A percentile compares a stretch with the other conserved stretches of the same genome.
phyloP scores from a whole-genome alignment of 2,888 invertebrate species.

The Hypselothyrea guttata region DNA sequence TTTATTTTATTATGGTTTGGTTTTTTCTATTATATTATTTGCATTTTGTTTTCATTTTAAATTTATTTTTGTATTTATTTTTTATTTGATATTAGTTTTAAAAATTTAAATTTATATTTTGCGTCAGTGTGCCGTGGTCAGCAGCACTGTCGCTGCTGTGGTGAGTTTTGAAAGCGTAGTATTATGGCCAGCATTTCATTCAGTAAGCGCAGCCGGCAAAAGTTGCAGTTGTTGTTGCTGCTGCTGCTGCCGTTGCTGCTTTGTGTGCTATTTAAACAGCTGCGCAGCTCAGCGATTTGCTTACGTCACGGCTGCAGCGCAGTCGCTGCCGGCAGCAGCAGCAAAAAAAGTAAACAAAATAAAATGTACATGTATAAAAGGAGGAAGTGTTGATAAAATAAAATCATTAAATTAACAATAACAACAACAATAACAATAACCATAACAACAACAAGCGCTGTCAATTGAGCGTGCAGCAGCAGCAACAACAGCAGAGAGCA shows the following conservation, averaged over 20 bases:
- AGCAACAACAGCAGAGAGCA: conserved; percentile 52
- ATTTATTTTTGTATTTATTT: no score
- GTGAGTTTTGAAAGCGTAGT: conserved; percentile 38
- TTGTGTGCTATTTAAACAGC: conserved; percentile 54
- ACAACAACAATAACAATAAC: conserved; percentile 25
- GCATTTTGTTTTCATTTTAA: no score
- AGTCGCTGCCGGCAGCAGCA: conserved; percentile 32
- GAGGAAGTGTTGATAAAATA: conserved; percentile 58
- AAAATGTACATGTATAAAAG: conserved; percentile 2
- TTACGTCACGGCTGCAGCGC: conserved; percentile 56
- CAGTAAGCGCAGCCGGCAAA: conserved; percentile 67
- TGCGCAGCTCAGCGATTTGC: conserved; percentile 50
- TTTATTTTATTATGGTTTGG: no score
- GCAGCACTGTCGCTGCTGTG: conserved; percentile 29
- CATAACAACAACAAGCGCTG: not conserved
- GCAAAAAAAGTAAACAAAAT: conserved; percentile 52
- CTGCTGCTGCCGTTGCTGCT: conserved; percentile 17
- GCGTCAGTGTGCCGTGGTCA: conserved; percentile 15
- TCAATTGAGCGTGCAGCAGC: conserved; percentile 21
- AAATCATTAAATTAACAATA: conserved; percentile 48
- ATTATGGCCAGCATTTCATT: conserved; percentile 57
- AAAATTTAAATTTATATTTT: conserved; percentile 9
- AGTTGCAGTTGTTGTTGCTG: conserved; percentile 22
- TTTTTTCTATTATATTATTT: no score
- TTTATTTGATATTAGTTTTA: no score